A percentile compares a stretch with the other conserved stretches of the same genome.
Conservation (phyloP, 1,140 invertebrate species). For the Zaprionus nigranus region DNA sequence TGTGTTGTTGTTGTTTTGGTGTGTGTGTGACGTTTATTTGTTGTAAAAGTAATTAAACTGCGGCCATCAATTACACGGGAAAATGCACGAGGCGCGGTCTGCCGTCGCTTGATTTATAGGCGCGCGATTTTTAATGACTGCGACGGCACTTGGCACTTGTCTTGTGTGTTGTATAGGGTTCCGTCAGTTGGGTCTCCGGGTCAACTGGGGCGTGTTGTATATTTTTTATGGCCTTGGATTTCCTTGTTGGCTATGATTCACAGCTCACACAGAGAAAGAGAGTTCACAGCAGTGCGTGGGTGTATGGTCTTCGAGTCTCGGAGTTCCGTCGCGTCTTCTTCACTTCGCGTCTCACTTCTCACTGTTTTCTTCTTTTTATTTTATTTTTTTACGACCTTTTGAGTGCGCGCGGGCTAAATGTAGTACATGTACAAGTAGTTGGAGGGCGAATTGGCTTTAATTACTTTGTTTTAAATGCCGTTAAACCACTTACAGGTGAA, state of each 20-base stretch:
- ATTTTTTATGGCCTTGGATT: slow-evolving; percentile 46
- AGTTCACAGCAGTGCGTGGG: slow-evolving; percentile 23
- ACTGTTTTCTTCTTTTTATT: slow-evolving; percentile 5
- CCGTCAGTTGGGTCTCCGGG: slow-evolving; percentile 22
- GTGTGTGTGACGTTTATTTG: slow-evolving; percentile 67
- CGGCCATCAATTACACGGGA: slow-evolving; percentile 75
- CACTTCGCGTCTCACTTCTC: not conserved
- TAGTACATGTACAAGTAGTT: slow-evolving; percentile 10
- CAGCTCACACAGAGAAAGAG: slow-evolving; percentile 6
- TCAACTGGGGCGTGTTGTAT: slow-evolving; percentile 45
- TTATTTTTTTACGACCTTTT: slow-evolving; percentile 44
- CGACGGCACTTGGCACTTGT: slow-evolving; percentile 61
- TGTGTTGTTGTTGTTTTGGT: slow-evolving; percentile 24
- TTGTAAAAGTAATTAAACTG: slow-evolving; percentile 80
- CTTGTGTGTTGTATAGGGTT: slow-evolving; percentile 30
- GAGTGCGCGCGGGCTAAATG: slow-evolving; percentile 46
- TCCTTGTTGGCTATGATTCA: slow-evolving; percentile 45
- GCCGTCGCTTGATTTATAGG: slow-evolving; percentile 78
- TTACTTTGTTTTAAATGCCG: slow-evolving; percentile 79
- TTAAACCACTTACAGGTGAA: slow-evolving; percentile 58
- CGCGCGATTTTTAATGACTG: slow-evolving; percentile 70
- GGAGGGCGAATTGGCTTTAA: slow-evolving; percentile 65
- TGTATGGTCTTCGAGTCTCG: slow-evolving; percentile 7
- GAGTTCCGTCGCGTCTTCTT: slow-evolving; percentile 17
- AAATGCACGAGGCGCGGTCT: slow-evolving; percentile 59